Evolutionary conservation across 2,113 vertebrate species (phyloP).

Genomic region (Ornithorhynchus anatinus): DNA sequence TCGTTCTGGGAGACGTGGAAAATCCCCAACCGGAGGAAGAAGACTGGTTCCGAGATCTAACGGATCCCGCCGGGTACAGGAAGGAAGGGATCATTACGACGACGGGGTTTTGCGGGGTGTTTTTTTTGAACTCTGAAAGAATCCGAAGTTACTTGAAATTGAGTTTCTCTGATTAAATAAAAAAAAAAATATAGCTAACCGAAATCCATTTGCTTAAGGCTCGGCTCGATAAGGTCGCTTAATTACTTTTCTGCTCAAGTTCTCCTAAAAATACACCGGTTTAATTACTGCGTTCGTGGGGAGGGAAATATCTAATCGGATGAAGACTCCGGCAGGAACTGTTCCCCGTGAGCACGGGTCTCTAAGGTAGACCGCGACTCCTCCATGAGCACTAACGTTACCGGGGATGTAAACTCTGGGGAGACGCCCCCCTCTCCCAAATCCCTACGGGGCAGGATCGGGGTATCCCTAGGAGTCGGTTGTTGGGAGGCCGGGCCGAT

Average conservation of each 20-base stretch:
- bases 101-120: too few relatives aligned
- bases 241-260: constrained; percentile 59
- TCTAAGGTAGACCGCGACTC: not conserved
- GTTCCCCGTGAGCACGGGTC: constrained; percentile 22
- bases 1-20: too few relatives aligned
- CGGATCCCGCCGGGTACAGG: constrained; percentile 24
- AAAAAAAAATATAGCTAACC: too few relatives aligned
- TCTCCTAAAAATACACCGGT: constrained; percentile 43
- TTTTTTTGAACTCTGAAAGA: too few relatives aligned
- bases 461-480: too few relatives aligned
- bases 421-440: not conserved
- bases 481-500: too few relatives aligned
- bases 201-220: constrained; percentile 36
- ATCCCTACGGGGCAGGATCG: too few relatives aligned
- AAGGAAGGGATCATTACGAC: constrained; percentile 52
- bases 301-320: constrained; percentile 46
- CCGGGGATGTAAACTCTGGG: not conserved
- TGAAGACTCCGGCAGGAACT: constrained; percentile 1
- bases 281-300: constrained; percentile 59
- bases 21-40: constrained; percentile 33
- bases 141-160: too few relatives aligned
- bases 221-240: constrained; percentile 46
- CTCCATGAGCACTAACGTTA: not conserved
- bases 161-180: too few relatives aligned
- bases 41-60: not conserved